phyloP scores from a whole-genome alignment of 2,888 invertebrate species.

The Cephonodes hylas region DNA sequence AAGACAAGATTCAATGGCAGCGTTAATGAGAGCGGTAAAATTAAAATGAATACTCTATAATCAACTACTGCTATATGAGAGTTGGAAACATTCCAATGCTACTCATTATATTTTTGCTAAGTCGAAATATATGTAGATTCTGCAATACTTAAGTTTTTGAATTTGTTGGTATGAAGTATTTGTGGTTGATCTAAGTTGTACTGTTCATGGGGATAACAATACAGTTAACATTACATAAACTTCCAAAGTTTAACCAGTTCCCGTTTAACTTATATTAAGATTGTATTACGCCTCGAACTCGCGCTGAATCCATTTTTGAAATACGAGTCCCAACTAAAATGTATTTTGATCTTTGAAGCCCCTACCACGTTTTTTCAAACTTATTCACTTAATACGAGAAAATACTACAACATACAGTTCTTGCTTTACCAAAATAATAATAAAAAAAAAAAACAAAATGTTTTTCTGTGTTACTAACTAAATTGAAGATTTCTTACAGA shows the following conservation, averaged over 20 bases:
- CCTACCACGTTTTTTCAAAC: not conserved
- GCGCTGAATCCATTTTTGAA: not conserved
- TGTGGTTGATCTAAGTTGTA: not conserved
- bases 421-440: not conserved
- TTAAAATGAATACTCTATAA: not conserved
- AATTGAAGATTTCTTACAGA: slow-evolving; percentile 41
- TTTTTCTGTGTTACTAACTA: no score
- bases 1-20: slow-evolving; percentile 86
- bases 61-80: slow-evolving; percentile 14
- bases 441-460: not conserved
- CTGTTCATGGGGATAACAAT: not conserved
- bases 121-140: no score
- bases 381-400: not conserved
- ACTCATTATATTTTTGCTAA: not conserved
- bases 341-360: not conserved
- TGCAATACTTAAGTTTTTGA: no score
- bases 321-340: not conserved
- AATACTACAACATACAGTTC: not conserved
- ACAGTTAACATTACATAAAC: not conserved
- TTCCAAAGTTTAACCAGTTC: not conserved
- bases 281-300: not conserved
- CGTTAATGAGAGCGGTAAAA: slow-evolving; percentile 74
- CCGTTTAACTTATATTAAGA: not conserved
- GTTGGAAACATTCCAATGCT: not conserved
- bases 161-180: no score